phyloP scores from a whole-genome alignment of 2,888 invertebrate species.

The Meliscaeva auricollis region DNA sequence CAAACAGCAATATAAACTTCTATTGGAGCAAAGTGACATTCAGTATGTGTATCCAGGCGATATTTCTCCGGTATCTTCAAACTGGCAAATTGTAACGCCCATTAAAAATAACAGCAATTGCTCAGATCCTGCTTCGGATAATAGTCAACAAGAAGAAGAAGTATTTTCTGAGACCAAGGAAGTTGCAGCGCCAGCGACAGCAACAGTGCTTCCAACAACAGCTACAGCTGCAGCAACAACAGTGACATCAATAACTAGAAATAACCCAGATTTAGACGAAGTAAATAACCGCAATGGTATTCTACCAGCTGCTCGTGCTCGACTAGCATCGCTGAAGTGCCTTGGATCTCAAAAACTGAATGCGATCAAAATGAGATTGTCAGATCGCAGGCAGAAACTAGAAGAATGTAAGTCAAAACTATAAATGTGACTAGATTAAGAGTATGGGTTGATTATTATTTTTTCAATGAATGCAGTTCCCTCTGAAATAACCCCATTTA shows the following conservation, averaged over 20 bases:
- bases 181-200: conserved; percentile 50
- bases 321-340: conserved; percentile 88
- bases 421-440: not conserved
- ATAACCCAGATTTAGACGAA: conserved; percentile 77
- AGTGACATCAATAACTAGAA: conserved; percentile 23
- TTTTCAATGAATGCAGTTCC: conserved; percentile 37
- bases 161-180: conserved; percentile 80
- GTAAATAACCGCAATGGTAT: conserved; percentile 78
- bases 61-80: conserved; percentile 80
- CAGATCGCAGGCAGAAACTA: conserved; percentile 83
- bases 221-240: conserved; percentile 41
- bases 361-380: conserved; percentile 87
- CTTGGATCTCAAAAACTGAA: conserved; percentile 89
- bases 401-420: conserved; percentile 82
- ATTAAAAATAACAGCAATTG: conserved; percentile 81
- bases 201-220: conserved; percentile 56
- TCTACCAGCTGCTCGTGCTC: conserved; percentile 85
- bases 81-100: conserved; percentile 83
- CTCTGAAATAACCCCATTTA: not conserved
- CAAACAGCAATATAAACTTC: conserved; percentile 92
- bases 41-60: conserved; percentile 89
- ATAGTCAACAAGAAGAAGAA: conserved; percentile 81
- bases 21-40: conserved; percentile 91
- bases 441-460: not conserved
- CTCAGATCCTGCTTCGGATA: conserved; percentile 82